Conservation (phyloP, 35 echinoderm and acorn worm genomes). For the Chiridota heheva region DNA sequence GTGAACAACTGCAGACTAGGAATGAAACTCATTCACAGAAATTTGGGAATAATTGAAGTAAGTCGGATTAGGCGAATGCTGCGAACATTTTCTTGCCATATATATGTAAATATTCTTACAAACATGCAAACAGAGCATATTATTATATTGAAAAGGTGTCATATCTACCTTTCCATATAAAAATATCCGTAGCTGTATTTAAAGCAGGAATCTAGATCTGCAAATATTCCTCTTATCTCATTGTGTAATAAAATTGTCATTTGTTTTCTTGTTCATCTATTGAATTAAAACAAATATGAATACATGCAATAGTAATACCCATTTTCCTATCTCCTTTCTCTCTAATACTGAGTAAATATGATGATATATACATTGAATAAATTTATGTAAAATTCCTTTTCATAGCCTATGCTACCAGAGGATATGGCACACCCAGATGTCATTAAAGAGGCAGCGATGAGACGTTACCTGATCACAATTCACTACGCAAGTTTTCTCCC, state of each 20-base stretch:
- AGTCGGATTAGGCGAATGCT: background rate
- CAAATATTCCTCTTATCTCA: background rate
- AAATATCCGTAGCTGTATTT: background rate
- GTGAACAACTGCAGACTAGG: slow-evolving; percentile 78
- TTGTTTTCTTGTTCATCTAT: background rate
- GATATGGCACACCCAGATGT: slow-evolving; percentile 57
- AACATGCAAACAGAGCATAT: background rate
- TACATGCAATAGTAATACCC: background rate
- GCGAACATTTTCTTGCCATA: background rate
- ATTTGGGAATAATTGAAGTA: slow-evolving; percentile 71
- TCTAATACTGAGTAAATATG: background rate
- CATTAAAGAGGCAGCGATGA: slow-evolving; percentile 50
- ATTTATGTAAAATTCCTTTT: background rate
- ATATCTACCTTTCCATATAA: background rate
- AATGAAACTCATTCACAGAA: slow-evolving; percentile 52
- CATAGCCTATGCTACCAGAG: slow-evolving; percentile 72
- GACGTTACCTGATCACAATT: slow-evolving; percentile 57
- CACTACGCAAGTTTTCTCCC: slow-evolving; percentile 66
- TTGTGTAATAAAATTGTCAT: background rate
- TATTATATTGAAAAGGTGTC: background rate
- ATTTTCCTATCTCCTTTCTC: background rate
- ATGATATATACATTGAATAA: background rate
- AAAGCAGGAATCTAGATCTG: background rate
- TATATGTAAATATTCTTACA: background rate
- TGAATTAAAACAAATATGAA: background rate